Conservation (phyloP, 2,113 vertebrate species). For the Gallinago undulata region DNA sequence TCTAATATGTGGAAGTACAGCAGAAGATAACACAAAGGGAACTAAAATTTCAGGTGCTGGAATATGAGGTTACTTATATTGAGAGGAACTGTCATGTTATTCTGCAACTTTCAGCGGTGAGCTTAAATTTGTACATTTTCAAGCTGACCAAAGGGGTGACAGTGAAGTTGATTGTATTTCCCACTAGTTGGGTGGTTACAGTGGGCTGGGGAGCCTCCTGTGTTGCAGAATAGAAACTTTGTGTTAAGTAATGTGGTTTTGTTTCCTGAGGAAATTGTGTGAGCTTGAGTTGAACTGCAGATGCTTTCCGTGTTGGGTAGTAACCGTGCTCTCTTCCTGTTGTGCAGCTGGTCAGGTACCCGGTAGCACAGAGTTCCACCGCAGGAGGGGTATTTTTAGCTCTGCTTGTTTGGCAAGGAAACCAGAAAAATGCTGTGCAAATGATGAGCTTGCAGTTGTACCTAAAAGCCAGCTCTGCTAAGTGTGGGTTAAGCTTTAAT, state of each 20-base stretch:
- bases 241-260: background rate
- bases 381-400: background rate
- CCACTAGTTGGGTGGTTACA: background rate
- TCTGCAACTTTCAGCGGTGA: background rate
- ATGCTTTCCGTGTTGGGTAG: background rate
- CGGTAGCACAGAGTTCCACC: background rate
- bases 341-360: background rate
- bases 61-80: background rate
- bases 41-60: background rate
- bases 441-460: background rate
- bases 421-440: background rate
- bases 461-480: background rate
- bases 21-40: background rate
- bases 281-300: background rate
- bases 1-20: background rate
- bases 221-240: background rate
- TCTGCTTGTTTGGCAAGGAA: background rate
- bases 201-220: background rate
- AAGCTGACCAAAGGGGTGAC: background rate
- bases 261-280: background rate
- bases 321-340: background rate
- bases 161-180: background rate
- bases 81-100: background rate
- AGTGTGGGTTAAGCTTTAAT: background rate
- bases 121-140: background rate